phyloP scores from a whole-genome alignment of 2,113 vertebrate genomes.

The Columba janthina region DNA sequence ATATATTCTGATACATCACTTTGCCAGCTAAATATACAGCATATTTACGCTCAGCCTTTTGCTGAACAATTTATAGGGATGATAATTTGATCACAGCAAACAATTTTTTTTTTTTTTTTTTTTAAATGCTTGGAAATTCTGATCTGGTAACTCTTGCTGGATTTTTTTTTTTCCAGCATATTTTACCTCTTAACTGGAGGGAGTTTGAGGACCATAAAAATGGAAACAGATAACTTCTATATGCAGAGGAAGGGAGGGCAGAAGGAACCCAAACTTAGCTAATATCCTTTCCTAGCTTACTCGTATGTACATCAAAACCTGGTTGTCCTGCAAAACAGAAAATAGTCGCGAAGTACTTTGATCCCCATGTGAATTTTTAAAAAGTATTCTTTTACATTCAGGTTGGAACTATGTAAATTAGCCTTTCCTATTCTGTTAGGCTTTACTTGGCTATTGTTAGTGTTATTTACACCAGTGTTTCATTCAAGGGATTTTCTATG shows the following conservation, averaged over 20 bases:
- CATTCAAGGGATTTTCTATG: neutral
- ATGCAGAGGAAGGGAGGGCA: neutral
- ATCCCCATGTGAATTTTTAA: neutral
- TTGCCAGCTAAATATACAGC: neutral
- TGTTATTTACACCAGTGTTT: neutral
- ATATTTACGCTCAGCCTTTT: neutral
- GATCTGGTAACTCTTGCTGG: neutral
- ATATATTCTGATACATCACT: neutral
- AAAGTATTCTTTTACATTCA: neutral
- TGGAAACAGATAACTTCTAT: neutral
- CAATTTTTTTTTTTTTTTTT: neutral
- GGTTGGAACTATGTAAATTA: neutral
- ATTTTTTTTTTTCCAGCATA: neutral
- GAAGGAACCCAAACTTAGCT: neutral
- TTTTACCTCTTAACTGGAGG: neutral
- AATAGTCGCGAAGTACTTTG: neutral
- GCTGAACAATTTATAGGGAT: neutral
- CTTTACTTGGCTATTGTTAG: neutral
- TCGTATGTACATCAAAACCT: neutral
- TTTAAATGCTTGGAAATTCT: neutral
- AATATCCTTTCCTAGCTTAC: neutral
- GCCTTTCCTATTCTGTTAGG: neutral
- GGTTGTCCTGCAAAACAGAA: neutral
- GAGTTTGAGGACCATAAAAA: neutral
- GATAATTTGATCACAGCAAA: neutral